Evolutionary conservation across 1,140 invertebrate genomes (phyloP), one percentile per base, ranked within the genome.

Genomic region (Drosophila burlai): DNA sequence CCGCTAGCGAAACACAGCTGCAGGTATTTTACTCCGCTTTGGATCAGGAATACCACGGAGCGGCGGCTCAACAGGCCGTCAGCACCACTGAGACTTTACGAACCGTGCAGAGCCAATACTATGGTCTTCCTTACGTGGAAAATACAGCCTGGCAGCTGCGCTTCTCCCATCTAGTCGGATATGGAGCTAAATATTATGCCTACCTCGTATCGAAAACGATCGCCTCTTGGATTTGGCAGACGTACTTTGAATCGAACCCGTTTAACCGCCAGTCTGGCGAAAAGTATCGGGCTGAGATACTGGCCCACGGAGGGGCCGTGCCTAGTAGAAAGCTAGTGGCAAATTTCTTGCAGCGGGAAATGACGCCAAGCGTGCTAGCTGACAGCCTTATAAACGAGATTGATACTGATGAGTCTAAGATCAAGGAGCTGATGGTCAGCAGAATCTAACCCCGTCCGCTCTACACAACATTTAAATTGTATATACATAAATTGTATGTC

Each of bases 181-280:
- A 99, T 93, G 99, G 99, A 36, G 98, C 98, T 0, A 99, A 99
- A 93, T 99, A 99, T 94, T 99, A 99, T 93, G 97, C 98, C 0
- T 99, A 99, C 94, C 94, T 99, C 52, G 96, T 99, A 85, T 99
- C 99, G 1, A 95, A 97, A 80, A 97, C 98, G 24, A 95, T 99
- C 43, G 98, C 99, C 1, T 97, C 97, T 31, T 96, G 96, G 94
- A 98, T 99, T 73, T 99, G 99, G 98, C 96, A 98, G 82, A 95
- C 95, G 21, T 96, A 97, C 86, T 99, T 99, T 87, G 94, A 96
- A 85, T 90, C 94, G 0, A 95, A 98, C 93, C 98, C 99, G 1
- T 96, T 99, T 34, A 96, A 94, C 92, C 94, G 96, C 11, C 78
- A 89, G 29, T 95, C 96, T 24, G 98, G 98, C 3, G 96, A 97